These are phyloP conservation scores for Patagioenas fasciata DNA, from an alignment of 2,113 vertebrate genomes.

Conservation along the genomic window DNA sequence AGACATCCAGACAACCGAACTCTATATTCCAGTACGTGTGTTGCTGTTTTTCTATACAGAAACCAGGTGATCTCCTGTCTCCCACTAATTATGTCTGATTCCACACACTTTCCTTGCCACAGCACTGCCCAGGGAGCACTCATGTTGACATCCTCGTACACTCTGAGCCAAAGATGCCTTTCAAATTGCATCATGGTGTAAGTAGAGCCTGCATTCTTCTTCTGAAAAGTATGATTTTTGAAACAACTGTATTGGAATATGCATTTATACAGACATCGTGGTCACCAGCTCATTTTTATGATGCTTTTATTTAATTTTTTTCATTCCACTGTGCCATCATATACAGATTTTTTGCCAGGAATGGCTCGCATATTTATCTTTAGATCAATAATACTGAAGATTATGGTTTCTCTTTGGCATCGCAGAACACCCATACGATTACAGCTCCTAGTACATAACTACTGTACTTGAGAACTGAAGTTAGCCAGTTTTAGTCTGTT, in stretches of 20 bases:
- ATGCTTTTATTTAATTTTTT: background rate
- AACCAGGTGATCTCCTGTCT: background rate
- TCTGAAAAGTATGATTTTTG: background rate
- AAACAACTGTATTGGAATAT: background rate
- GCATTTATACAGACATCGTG: background rate
- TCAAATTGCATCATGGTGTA: background rate
- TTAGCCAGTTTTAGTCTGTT: background rate
- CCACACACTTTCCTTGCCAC: background rate
- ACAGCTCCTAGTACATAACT: background rate
- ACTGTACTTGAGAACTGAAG: background rate
- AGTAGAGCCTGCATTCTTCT: background rate
- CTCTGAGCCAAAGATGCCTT: background rate
- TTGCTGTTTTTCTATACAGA: background rate
- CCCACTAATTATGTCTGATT: background rate
- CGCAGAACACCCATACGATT: background rate
- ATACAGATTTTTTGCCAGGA: background rate
- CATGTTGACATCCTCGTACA: background rate
- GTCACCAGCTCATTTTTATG: background rate
- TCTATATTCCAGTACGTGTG: background rate
- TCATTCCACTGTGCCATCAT: background rate
- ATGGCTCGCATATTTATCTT: background rate
- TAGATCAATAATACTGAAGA: background rate
- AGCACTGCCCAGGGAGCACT: background rate
- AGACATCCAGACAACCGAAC: background rate
- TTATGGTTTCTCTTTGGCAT: background rate